Conservation (phyloP, 2,797 vertebrate genomes). For the Thunnus albacares region DNA sequence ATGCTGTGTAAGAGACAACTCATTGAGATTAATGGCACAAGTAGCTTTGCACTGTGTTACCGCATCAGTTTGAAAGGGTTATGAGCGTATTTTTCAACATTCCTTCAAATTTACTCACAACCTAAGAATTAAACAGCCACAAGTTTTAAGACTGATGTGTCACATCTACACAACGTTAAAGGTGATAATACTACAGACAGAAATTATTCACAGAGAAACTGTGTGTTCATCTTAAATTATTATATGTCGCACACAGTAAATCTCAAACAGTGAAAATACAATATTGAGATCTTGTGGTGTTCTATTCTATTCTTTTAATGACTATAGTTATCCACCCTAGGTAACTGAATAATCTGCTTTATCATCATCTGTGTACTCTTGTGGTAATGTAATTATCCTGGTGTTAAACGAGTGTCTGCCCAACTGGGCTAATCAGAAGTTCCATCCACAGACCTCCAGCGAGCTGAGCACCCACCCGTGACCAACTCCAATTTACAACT, state of each 20-base stretch:
- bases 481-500: constrained; percentile 68
- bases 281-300: constrained; percentile 2
- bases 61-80: not conserved
- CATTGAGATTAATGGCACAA: not conserved
- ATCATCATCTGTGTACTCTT: constrained; percentile 44
- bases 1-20: not conserved
- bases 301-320: constrained; percentile 9
- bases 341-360: constrained; percentile 49
- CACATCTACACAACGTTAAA: not conserved
- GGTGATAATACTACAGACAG: not conserved
- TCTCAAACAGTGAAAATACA: not conserved
- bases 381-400: constrained; percentile 69
- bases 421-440: constrained; percentile 61
- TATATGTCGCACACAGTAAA: not conserved
- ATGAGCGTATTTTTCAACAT: not conserved
- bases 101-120: not conserved
- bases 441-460: constrained; percentile 50
- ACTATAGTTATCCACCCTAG: constrained; percentile 13
- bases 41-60: not conserved
- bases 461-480: constrained; percentile 59
- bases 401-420: constrained; percentile 58
- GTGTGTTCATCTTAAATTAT: constrained; percentile 1
- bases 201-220: not conserved
- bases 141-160: not conserved
- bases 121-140: not conserved